Base-by-base conservation (phyloP, 2,113 vertebrate genomes). In the Suncus etruscus region DNA sequence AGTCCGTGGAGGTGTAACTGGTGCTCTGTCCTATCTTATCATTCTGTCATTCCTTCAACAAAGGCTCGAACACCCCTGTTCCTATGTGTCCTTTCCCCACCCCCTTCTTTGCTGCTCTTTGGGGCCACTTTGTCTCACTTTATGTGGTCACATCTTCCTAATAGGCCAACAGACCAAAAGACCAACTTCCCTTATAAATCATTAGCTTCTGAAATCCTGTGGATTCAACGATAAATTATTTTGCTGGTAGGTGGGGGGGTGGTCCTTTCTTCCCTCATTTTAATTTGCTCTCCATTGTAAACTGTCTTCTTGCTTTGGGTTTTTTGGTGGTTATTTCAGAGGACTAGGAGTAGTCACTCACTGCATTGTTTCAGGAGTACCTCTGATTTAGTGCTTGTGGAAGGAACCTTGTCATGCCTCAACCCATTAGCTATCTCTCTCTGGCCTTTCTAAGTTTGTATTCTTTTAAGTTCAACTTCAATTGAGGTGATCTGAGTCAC, bases 401-500 rank as follows among this genome's bases (percentile, higher is more conserved):
- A 58, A 18, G 16, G 54, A 20, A 61, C 58, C 54, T 54, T 12
- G 54, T 39, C 39, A 39, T 39, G 11, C 54, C 58, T 61, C 18
- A 61, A 16, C 58, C 58, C 58, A 61, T 20, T 61, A 61, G 58
- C 18, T 4, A 22, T 4, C 6, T 20, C 58, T 20, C 58, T 61
- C 58, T 61, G 58, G 15, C 16, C 58, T 61, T 16, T 14, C 58
- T 61, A 20, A 22, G 22, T 20, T 61, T 61, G 58, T 54, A 54
- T 15, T 61, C 58, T 61, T 61, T 22, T 61, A 61, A 61, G 58
- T 61, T 61, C 58, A 61, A 86, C 48, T 94, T 86, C 86, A 88
- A n/a, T 83, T 88, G 90, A 91, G 73, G 74, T 61, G 72, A 90
- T 95, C 69, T 80, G 63, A 85, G 93, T 87, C 91, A 91, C 83